Evolutionary conservation across 2,797 vertebrate species (phyloP).

Genomic region (Tinamus major): DNA sequence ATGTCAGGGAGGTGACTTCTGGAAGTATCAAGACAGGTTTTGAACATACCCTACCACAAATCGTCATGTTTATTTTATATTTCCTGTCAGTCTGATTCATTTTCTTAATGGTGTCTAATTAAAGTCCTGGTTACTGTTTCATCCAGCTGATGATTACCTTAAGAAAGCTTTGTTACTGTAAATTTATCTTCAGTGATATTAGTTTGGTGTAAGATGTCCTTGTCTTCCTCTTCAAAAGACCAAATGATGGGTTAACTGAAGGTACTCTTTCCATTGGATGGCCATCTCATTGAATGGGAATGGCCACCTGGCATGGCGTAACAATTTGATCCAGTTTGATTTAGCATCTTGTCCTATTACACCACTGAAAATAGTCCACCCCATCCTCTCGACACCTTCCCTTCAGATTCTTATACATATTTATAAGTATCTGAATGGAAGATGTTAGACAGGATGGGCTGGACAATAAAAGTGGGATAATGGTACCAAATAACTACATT

Average conservation of each 20-base stretch:
- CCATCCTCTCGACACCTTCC: no score
- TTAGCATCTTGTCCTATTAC: no score
- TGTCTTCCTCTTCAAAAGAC: not conserved
- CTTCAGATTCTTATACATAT: no score
- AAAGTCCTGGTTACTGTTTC: not conserved
- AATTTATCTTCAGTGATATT: not conserved
- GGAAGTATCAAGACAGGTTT: not conserved
- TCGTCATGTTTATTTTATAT: not conserved
- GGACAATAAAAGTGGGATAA: no score
- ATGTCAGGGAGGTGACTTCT: accelerated
- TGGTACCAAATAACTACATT: no score
- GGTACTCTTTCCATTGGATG: not conserved
- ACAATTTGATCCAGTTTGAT: not conserved
- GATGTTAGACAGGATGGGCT: no score
- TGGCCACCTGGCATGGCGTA: not conserved
- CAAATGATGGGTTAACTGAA: not conserved
- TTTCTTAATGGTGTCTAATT: not conserved
- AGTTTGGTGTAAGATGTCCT: not conserved
- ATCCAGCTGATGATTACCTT: not conserved
- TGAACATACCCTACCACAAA: not conserved
- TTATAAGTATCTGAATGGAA: no score
- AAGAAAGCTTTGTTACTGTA: not conserved
- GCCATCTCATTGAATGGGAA: not conserved
- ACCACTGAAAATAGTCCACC: no score
- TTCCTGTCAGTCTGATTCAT: not conserved